Conservation (phyloP, 2,797 vertebrate genomes). For the Danio jaintianensis region DNA sequence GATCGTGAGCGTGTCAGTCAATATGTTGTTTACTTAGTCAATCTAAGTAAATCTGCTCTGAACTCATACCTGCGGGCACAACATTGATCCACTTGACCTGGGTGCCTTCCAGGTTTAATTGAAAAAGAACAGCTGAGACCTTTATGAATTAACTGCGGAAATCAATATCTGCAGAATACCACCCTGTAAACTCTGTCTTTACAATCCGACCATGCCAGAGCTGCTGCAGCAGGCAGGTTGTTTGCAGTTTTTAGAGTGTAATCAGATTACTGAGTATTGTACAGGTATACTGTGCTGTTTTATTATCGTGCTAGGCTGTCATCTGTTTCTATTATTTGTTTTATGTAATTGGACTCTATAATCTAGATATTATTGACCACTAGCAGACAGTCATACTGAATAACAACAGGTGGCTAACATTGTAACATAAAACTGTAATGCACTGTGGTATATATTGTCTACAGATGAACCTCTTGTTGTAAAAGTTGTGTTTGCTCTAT, state of each 20-base stretch:
- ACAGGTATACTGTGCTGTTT: slow-evolving; percentile 30
- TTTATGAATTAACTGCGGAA: slow-evolving; percentile 63
- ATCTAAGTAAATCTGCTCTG: slow-evolving; percentile 59
- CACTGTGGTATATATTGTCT: neutral
- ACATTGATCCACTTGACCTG: slow-evolving; percentile 64
- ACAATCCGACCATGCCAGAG: slow-evolving; percentile 28
- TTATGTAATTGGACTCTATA: neutral
- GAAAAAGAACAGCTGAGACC: slow-evolving; percentile 64
- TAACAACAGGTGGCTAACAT: slow-evolving; percentile 42
- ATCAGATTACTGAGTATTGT: neutral
- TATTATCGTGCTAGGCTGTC: slow-evolving; percentile 15
- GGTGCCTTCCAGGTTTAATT: slow-evolving; percentile 64
- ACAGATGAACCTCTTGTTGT: neutral
- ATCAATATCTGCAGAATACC: slow-evolving; percentile 60
- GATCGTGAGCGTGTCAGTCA: slow-evolving; percentile 44
- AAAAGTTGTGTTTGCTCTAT: too few relatives aligned
- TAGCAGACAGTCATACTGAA: slow-evolving; percentile 14
- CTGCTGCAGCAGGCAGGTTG: neutral
- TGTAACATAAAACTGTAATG: neutral
- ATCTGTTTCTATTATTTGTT: slow-evolving; percentile 32
- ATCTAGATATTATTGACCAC: slow-evolving; percentile 7
- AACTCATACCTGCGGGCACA: slow-evolving; percentile 57
- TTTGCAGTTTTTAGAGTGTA: neutral
- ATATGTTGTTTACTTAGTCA: slow-evolving; percentile 60
- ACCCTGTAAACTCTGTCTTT: slow-evolving; percentile 38